Conservation (phyloP, 2,888 invertebrate genomes). For the Exephanes ischioxanthus region DNA sequence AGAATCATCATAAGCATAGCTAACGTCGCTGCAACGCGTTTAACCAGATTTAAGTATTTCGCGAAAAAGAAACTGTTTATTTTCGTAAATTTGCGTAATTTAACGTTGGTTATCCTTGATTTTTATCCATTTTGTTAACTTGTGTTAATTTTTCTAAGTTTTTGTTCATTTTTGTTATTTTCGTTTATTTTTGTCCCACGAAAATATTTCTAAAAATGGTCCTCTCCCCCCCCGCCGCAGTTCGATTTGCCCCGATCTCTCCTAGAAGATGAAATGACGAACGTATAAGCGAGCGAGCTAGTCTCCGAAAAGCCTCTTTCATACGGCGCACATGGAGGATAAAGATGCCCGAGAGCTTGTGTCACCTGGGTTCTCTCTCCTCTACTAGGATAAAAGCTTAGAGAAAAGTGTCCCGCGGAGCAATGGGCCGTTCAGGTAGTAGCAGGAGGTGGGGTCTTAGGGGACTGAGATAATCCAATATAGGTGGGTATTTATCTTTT, state of each 20-base stretch:
- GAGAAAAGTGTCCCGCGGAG: conserved; percentile 58
- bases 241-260: too few relatives aligned
- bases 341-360: conserved; percentile 70
- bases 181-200: too few relatives aligned
- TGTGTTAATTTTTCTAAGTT: too few relatives aligned
- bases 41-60: neutral
- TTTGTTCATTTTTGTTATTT: too few relatives aligned
- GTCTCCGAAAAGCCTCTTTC: conserved; percentile 58
- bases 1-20: conserved; percentile 23
- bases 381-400: conserved; percentile 5
- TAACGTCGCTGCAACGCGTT: conserved; percentile 24
- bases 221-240: too few relatives aligned
- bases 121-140: too few relatives aligned
- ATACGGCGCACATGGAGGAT: conserved; percentile 51
- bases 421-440: conserved; percentile 69
- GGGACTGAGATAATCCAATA: conserved; percentile 73
- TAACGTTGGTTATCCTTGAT: neutral
- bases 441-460: conserved; percentile 67
- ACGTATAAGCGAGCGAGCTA: conserved; percentile 9
- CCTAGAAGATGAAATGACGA: conserved; percentile 29
- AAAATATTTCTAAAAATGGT: too few relatives aligned
- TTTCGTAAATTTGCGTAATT: neutral
- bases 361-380: conserved; percentile 68
- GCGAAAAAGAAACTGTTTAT: neutral
- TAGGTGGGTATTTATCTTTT: conserved; percentile 74